A percentile compares a stretch with the other conserved stretches of the same genome.
These are phyloP conservation scores for Agrotis puta DNA, from an alignment of 2,888 invertebrate species.

Conservation along the genomic window DNA sequence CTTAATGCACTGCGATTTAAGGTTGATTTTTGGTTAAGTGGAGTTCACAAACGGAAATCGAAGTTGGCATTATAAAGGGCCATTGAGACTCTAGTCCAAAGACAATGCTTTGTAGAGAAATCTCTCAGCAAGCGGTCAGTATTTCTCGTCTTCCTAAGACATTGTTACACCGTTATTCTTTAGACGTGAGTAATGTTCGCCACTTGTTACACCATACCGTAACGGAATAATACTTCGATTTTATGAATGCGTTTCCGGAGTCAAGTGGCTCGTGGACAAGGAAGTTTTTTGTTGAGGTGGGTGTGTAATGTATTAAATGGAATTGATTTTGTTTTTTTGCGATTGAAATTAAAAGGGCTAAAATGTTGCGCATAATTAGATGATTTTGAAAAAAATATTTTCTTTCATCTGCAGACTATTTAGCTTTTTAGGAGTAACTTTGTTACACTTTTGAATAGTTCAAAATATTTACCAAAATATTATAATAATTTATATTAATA, in stretches of 20 bases:
- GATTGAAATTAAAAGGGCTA: too few relatives aligned
- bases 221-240: constrained; percentile 56
- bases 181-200: constrained; percentile 73
- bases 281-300: constrained; percentile 6
- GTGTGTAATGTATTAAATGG: background rate
- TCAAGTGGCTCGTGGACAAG: constrained; percentile 41
- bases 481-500: too few relatives aligned
- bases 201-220: constrained; percentile 64
- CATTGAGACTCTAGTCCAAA: constrained; percentile 84
- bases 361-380: too few relatives aligned
- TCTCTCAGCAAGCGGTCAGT: constrained; percentile 86
- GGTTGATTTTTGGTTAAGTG: constrained; percentile 51
- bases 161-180: constrained; percentile 76
- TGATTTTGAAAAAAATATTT: too few relatives aligned
- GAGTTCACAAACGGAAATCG: constrained; percentile 53
- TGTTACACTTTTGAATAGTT: too few relatives aligned
- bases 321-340: background rate
- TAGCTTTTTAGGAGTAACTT: too few relatives aligned
- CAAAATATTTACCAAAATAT: too few relatives aligned
- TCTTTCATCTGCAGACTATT: too few relatives aligned
- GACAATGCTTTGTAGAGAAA: constrained; percentile 87
- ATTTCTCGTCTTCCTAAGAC: constrained; percentile 78
- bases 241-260: constrained; percentile 56
- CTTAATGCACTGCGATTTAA: constrained; percentile 63
- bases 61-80: constrained; percentile 71